Evolutionary conservation across 2,113 vertebrate genomes (phyloP), one percentile per base, ranked within the genome.

Genomic region (Phasianus colchicus): DNA sequence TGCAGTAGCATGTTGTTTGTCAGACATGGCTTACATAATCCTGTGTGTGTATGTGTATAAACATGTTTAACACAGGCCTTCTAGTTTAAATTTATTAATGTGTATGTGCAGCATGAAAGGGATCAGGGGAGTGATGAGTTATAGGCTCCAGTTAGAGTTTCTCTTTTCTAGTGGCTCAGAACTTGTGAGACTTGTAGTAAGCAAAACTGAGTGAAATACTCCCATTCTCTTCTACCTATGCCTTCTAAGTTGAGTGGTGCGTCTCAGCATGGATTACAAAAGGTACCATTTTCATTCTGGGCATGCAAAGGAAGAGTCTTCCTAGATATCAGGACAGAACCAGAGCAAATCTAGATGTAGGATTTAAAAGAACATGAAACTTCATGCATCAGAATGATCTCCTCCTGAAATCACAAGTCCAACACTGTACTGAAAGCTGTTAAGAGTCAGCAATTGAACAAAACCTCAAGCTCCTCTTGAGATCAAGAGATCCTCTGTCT

Each of bases 11-110:
- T 93, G 94, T 91, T 96, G 92, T 94, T 96, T 93, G 95, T 90
- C 63, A 96, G 92, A 94, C 83, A 86, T 80, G 90, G 25, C 76
- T 96, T 96, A 92, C 69, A 92, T 96, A 96, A 96, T 71, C 76
- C 47, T 75, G 32, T 89, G 45, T 94, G 78, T 94, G 78, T 89
- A 42, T 94, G 78, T 94, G 78, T 96, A 86, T 94, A 96, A 95
- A 96, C 89, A 79, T 65, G 86, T 64, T 92, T 93, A 81, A 94
- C 90, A 92, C 55, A 86, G 83, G 83, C 69, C 88, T 94, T 70
- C 74, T 94, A 52, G 63, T 89, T 91, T 88, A 93, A 92, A 90
- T 94, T 94, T 93, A 92, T 86, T 85, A 40, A 16, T 65, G 52
- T 52, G 29, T 77, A 45, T 1, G 1, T 89, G 69, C 60, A 47